These are phyloP conservation scores for Heterodera carotae DNA, from an alignment of 1,140 invertebrate species.

Conservation along the genomic window DNA sequence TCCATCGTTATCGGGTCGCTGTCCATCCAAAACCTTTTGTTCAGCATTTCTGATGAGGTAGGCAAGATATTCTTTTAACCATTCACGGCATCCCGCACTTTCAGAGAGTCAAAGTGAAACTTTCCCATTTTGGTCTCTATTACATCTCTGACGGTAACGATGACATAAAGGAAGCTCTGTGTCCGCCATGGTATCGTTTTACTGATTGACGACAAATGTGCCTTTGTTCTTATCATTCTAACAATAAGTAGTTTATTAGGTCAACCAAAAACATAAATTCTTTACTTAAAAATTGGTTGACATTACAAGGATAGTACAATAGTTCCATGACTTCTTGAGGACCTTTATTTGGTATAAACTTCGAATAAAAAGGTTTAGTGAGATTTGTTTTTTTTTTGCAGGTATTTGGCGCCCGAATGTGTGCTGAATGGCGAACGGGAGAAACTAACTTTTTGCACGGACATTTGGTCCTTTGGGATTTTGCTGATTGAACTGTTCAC, in stretches of 20 bases:
- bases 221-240: no score
- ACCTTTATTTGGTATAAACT: no score
- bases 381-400: not conserved
- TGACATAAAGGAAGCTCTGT: not conserved
- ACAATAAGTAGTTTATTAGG: no score
- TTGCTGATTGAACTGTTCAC: conserved; percentile 43
- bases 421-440: conserved; percentile 28
- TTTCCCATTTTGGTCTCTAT: conserved; percentile 24
- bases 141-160: conserved; percentile 15
- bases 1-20: conserved; percentile 37
- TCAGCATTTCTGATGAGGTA: conserved; percentile 42
- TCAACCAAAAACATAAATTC: no score
- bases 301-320: no score
- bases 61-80: no score
- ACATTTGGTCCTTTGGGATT: conserved; percentile 50
- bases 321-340: no score
- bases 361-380: no score
- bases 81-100: no score
- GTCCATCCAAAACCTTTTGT: conserved; percentile 53
- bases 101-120: conserved; percentile 22
- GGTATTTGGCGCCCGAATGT: conserved; percentile 49
- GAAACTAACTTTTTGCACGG: conserved; percentile 39
- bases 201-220: no score
- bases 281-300: no score
- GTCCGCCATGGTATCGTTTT: conserved; percentile 7